phyloP scores from a whole-genome alignment of 2,797 vertebrate genomes.

The Sebastes alutus region DNA sequence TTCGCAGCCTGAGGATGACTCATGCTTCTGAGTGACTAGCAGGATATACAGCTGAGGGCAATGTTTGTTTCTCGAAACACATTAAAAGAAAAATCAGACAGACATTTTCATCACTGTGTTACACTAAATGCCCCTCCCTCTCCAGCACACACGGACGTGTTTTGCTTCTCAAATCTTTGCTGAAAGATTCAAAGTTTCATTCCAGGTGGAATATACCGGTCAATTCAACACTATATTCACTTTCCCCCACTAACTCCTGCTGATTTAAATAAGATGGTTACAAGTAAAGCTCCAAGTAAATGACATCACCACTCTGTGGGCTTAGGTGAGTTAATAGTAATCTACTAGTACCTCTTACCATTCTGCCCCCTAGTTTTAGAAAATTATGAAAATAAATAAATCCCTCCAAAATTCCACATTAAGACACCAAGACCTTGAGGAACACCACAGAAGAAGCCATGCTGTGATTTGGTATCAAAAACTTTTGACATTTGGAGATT shows the following conservation, averaged over 20 bases:
- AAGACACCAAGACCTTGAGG: too few species aligned
- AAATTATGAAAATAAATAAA: too few species aligned
- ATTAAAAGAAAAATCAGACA: slow-evolving; percentile 28
- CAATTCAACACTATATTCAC: neutral
- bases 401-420: too few species aligned
- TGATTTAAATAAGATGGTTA: neutral
- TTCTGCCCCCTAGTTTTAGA: too few species aligned
- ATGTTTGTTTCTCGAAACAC: slow-evolving; percentile 46
- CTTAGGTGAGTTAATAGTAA: too few species aligned
- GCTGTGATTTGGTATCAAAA: too few species aligned
- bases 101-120: slow-evolving; percentile 1
- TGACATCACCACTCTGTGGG: neutral
- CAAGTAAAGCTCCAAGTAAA: neutral
- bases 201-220: neutral
- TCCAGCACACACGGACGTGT: neutral
- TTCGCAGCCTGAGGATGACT: slow-evolving; percentile 56
- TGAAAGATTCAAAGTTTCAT: neutral
- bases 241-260: neutral
- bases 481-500: too few species aligned
- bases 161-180: slow-evolving; percentile 9
- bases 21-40: slow-evolving; percentile 33
- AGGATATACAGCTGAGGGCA: slow-evolving; percentile 37
- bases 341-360: neutral
- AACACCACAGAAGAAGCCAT: too few species aligned
- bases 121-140: neutral